phyloP scores from a whole-genome alignment of 2,888 invertebrate genomes.

The Protonemura montana region DNA sequence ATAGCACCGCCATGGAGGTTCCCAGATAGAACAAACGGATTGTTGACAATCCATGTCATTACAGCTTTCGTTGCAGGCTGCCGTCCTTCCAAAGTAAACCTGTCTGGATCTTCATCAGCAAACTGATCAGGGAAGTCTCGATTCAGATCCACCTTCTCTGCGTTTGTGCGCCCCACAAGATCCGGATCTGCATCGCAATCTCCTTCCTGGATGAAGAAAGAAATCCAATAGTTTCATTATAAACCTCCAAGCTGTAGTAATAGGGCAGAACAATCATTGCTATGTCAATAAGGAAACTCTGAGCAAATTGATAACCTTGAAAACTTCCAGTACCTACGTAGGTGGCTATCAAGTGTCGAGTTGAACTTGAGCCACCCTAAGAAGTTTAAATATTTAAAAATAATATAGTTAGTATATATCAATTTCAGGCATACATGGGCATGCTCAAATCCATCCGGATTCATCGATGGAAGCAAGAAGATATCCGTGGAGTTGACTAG shows the following conservation, averaged over 20 bases:
- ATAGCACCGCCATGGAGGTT: constrained; percentile 97
- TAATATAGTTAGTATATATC: neutral
- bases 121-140: constrained; percentile 94
- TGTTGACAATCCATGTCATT: constrained; percentile 86
- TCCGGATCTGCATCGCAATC: constrained; percentile 73
- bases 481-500: constrained; percentile 89
- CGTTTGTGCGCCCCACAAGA: constrained; percentile 81
- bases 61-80: constrained; percentile 90
- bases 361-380: neutral
- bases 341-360: neutral
- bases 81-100: constrained; percentile 55
- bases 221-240: neutral
- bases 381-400: neutral
- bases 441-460: constrained; percentile 94
- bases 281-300: neutral
- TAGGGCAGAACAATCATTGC: neutral
- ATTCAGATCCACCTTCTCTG: constrained; percentile 83
- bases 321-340: neutral
- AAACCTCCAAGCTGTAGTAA: neutral
- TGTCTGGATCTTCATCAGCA: constrained; percentile 59
- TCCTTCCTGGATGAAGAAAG: constrained; percentile 69
- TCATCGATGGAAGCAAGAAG: constrained; percentile 95
- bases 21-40: constrained; percentile 91
- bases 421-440: constrained; percentile 69
- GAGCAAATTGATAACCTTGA: neutral